phyloP scores from a whole-genome alignment of 2,113 vertebrate genomes.

The Chrysochloris asiatica region DNA sequence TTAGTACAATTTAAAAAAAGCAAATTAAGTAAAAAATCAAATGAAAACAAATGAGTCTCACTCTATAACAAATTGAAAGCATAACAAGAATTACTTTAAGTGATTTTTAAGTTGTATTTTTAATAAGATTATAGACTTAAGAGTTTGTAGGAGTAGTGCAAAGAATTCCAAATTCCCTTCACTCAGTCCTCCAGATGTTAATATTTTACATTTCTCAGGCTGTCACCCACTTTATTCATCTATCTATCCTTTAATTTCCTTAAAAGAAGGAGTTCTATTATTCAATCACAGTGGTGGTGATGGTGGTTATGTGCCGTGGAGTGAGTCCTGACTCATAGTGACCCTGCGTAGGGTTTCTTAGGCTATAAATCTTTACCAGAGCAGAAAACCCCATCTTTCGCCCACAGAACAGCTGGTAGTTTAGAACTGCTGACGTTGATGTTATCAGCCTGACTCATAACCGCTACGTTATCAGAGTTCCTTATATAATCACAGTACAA shows the following conservation, averaged over 20 bases:
- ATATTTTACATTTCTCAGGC: conserved; percentile 3
- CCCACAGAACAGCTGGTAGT: too few species aligned
- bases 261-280: conserved; percentile 42
- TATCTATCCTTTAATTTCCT: neutral
- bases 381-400: too few species aligned
- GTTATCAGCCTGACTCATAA: too few species aligned
- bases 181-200: conserved; percentile 11
- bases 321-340: too few species aligned
- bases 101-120: neutral
- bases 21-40: conserved; percentile 61
- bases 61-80: conserved; percentile 38
- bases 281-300: too few species aligned
- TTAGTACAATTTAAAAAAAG: conserved; percentile 52
- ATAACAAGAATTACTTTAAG: conserved; percentile 48
- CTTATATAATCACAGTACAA: neutral
- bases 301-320: too few species aligned
- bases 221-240: neutral
- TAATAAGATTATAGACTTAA: neutral
- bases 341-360: too few species aligned
- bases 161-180: conserved; percentile 6
- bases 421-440: too few species aligned
- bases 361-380: too few species aligned
- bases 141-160: neutral
- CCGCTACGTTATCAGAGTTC: too few species aligned
- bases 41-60: conserved; percentile 55